A percentile compares a stretch with the other conserved stretches of the same genome.
Evolutionary conservation across 53 echinoderm and acorn worm species (phyloP).

Genomic region (Mesocentrotus franciscanus): DNA sequence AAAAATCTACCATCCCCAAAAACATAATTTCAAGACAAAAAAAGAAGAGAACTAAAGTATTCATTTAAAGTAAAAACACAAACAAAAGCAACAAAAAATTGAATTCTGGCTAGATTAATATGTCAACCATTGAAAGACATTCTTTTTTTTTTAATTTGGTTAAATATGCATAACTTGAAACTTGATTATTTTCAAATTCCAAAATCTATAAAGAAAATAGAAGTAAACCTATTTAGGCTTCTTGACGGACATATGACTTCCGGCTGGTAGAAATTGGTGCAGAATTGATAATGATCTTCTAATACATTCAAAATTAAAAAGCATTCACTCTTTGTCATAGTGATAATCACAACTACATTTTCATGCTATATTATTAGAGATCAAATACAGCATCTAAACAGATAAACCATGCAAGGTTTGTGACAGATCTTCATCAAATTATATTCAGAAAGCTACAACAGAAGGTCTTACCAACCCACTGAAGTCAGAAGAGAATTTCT

Average conservation of each 20-base stretch:
- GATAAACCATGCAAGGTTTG: neutral
- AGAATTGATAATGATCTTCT: neutral
- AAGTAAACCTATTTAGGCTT: no score
- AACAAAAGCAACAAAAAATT: neutral
- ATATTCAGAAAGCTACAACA: neutral
- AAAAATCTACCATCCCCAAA: no score
- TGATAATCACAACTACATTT: neutral
- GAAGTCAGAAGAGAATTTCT: neutral
- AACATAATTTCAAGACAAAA: neutral
- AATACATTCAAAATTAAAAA: neutral
- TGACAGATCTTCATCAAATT: neutral
- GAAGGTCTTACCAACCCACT: slow-evolving; percentile 40
- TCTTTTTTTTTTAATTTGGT: no score
- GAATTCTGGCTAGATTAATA: neutral
- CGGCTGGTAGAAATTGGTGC: neutral
- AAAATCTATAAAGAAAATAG: no score
- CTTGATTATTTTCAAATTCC: no score
- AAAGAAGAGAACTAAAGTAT: neutral
- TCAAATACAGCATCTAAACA: neutral
- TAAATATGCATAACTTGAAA: no score
- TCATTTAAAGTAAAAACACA: neutral
- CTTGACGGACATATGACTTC: no score
- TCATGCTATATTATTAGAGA: neutral
- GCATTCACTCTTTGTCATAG: neutral
- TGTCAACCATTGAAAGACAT: neutral